phyloP scores from a whole-genome alignment of 2,888 invertebrate species.

The Sylvicola fuscatus region DNA sequence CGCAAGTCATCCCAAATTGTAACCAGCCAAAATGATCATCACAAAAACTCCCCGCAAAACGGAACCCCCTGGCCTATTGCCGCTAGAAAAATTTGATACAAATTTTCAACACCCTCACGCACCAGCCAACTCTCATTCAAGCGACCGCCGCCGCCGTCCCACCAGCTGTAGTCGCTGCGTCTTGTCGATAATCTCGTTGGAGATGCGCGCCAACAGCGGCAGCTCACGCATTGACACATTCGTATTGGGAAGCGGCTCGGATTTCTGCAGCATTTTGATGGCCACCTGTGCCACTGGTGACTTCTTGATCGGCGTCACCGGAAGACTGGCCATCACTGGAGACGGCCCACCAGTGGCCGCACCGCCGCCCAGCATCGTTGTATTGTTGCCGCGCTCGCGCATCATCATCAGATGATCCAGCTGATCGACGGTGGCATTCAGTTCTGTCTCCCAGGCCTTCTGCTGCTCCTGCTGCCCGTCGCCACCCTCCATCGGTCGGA shows the following conservation, averaged over 20 bases:
- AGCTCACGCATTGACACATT: constrained; percentile 26
- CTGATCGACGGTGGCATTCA: constrained; percentile 58
- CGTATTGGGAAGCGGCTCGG: constrained; percentile 21
- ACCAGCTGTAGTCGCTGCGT: too few species aligned
- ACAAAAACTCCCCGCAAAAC: too few species aligned
- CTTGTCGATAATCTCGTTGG: too few species aligned
- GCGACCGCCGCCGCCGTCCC: too few species aligned
- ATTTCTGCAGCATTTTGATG: constrained; percentile 20
- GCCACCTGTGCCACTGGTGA: constrained; percentile 3
- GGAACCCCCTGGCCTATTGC: too few species aligned
- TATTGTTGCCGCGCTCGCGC: constrained; percentile 26
- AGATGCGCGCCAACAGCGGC: constrained; percentile 18
- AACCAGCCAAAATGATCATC: too few species aligned
- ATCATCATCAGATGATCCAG: constrained; percentile 49
- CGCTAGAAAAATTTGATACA: too few species aligned
- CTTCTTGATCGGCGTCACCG: constrained; percentile 19
- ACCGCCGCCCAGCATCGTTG: too few species aligned
- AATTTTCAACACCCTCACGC: too few species aligned
- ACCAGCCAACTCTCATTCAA: too few species aligned
- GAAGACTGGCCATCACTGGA: constrained; percentile 17
- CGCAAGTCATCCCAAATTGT: too few species aligned
- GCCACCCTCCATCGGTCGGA: constrained; percentile 51
- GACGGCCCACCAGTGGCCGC: too few species aligned
- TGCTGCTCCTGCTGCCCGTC: constrained; percentile 41
- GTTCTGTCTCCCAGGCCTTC: constrained; percentile 49